A percentile compares a stretch with the other conserved stretches of the same genome.
These are phyloP conservation scores for Heliconius ismenius DNA, from an alignment of 2,888 invertebrate genomes.

Conservation along the genomic window DNA sequence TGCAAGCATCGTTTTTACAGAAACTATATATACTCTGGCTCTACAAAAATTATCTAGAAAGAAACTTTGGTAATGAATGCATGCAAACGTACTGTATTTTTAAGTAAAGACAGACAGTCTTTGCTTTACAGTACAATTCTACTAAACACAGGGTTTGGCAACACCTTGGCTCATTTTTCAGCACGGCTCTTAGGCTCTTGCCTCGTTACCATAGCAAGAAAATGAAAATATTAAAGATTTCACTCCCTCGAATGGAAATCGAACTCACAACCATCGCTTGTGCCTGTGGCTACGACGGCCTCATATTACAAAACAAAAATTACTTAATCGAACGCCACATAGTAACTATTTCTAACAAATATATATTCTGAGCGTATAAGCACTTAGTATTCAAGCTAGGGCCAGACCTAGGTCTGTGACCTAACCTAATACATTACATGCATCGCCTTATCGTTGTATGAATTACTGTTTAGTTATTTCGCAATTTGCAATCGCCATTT, in stretches of 20 bases:
- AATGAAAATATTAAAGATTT: too few relatives aligned
- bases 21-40: background rate
- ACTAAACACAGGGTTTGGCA: too few relatives aligned
- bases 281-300: too few relatives aligned
- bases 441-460: constrained; percentile 43
- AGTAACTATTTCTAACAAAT: background rate
- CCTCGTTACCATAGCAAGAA: too few relatives aligned
- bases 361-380: constrained; percentile 4
- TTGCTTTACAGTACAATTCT: too few relatives aligned
- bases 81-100: too few relatives aligned
- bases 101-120: too few relatives aligned
- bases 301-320: background rate
- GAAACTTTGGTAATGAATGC: too few relatives aligned
- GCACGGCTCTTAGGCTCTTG: too few relatives aligned
- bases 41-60: background rate
- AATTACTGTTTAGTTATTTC: constrained; percentile 1
- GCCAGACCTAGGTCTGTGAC: constrained; percentile 52
- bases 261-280: too few relatives aligned
- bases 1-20: background rate
- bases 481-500: background rate
- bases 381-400: constrained; percentile 14
- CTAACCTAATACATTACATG: constrained; percentile 53
- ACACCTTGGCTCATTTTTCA: too few relatives aligned
- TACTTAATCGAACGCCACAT: background rate
- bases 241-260: too few relatives aligned